These are phyloP conservation scores for Hymenopus coronatus DNA, from an alignment of 2,888 invertebrate genomes.

Conservation along the genomic window DNA sequence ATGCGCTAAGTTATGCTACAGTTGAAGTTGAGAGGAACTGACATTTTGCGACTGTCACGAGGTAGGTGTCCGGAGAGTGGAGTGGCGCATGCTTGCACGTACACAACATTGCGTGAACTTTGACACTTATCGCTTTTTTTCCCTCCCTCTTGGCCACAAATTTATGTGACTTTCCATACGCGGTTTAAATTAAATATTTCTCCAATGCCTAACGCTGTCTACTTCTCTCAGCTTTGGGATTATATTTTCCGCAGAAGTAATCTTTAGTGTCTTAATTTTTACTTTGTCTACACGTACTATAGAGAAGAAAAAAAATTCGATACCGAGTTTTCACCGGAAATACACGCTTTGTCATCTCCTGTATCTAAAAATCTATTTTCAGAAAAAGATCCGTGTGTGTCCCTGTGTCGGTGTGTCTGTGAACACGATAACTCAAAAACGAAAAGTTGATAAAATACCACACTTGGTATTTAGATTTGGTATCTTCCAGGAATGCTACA, in stretches of 20 bases:
- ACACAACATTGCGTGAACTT: not conserved
- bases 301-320: too few species aligned
- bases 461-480: too few species aligned
- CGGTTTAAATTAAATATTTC: not conserved
- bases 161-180: not conserved
- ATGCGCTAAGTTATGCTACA: too few species aligned
- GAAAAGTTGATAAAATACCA: too few species aligned
- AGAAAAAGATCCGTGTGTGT: too few species aligned
- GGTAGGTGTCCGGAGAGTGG: not conserved
- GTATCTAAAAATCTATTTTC: too few species aligned
- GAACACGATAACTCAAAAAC: too few species aligned
- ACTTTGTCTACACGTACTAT: too few species aligned
- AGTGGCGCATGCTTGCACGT: not conserved
- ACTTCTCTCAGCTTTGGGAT: not conserved
- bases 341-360: too few species aligned
- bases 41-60: not conserved
- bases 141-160: not conserved
- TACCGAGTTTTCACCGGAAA: too few species aligned
- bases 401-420: too few species aligned
- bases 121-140: not conserved
- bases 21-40: not conserved
- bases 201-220: not conserved
- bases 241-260: not conserved
- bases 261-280: not conserved
- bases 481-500: too few species aligned